Evolutionary conservation across 92 coral and sea anemone species (phyloP).

Genomic region (Palythoa heliodiscus): DNA sequence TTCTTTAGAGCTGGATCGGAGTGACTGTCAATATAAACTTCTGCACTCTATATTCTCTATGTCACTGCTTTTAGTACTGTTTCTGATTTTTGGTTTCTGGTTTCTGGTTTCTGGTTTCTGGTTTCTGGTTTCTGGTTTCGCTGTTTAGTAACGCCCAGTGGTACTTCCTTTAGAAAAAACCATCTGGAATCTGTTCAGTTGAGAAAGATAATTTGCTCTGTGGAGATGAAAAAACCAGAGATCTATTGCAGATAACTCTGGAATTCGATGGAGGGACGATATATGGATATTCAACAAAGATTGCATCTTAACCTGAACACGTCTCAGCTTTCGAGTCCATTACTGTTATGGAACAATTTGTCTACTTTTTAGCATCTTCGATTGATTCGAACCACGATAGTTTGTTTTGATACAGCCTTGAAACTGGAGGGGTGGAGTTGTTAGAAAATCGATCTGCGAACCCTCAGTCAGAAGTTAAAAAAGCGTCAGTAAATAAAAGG

Average conservation of each 20-base stretch:
- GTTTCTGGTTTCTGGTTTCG: too few species aligned
- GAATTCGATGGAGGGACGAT: slow-evolving; percentile 43
- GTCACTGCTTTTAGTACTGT: too few species aligned
- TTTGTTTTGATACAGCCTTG: slow-evolving; percentile 16
- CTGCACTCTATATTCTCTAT: too few species aligned
- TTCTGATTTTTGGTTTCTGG: too few species aligned
- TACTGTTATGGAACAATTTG: slow-evolving; percentile 4
- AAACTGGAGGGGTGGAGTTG: too few species aligned
- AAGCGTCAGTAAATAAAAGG: slow-evolving; percentile 3
- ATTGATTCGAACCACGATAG: slow-evolving; percentile 6
- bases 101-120: too few species aligned
- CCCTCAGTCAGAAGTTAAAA: slow-evolving; percentile 40
- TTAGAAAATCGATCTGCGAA: too few species aligned
- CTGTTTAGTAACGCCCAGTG: too few species aligned
- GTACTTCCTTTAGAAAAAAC: too few species aligned
- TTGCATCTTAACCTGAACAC: not conserved
- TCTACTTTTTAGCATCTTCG: slow-evolving; percentile 40
- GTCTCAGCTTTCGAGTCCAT: slow-evolving; percentile 17
- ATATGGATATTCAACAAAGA: not conserved
- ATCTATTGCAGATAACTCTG: slow-evolving; percentile 38
- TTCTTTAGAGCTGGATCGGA: too few species aligned
- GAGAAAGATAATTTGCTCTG: slow-evolving; percentile 37
- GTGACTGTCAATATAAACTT: too few species aligned
- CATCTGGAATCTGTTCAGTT: slow-evolving; percentile 16
- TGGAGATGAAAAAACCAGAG: slow-evolving; percentile 3